Base-by-base conservation (phyloP, 2,888 invertebrate genomes). In the Yponomeuta plumbellus region DNA sequence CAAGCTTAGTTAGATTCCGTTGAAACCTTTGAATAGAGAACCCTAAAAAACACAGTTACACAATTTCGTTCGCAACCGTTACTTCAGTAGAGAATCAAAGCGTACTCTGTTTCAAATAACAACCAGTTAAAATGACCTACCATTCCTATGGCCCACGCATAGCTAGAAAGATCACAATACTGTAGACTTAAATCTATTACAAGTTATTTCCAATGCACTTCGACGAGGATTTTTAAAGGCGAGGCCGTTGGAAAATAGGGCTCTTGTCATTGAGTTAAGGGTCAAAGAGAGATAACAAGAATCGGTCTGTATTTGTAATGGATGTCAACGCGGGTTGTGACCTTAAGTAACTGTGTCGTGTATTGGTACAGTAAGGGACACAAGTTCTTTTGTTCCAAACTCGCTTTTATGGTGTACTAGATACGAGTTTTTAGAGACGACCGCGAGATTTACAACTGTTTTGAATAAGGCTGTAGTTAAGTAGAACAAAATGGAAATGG, bases 241-340 rank as follows among this genome's bases (percentile, higher is more conserved):
- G 17, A 17, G 0, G 13, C 22, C 11, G 13, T 23, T 59, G 21
- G 23, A 59, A 59, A 59, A 59, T 22, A 22, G 23, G 23, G 22
- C 59, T 23, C 23, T 1, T 11, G 5, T 13, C 59, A 5, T 22
- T 10, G 59, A 13, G 23, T 13, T 59, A 59, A 59, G 59, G 59
- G 21, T 59, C 11, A 59, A 59, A 59, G 0, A 8, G 23, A 21
- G 21, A 59, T 20, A 59, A 22, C 11, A 17, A 62, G 23, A 34
- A n/a, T 61, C n/a, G 61, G 61, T 23, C 21, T 23, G 21, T 61
- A 80, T 85, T 85, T 86, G 78, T 79, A 86, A 87, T 83, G 80
- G 79, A 81, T 81, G 84, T 81, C 85, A 81, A 80, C 80, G 76
- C 68, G 64, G 66, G 66, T 62, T 66, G 70, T 76, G 81, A 83